Evolutionary conservation across 35 echinoderm and acorn worm genomes (phyloP).

Genomic region (Lytechinus variegatus): DNA sequence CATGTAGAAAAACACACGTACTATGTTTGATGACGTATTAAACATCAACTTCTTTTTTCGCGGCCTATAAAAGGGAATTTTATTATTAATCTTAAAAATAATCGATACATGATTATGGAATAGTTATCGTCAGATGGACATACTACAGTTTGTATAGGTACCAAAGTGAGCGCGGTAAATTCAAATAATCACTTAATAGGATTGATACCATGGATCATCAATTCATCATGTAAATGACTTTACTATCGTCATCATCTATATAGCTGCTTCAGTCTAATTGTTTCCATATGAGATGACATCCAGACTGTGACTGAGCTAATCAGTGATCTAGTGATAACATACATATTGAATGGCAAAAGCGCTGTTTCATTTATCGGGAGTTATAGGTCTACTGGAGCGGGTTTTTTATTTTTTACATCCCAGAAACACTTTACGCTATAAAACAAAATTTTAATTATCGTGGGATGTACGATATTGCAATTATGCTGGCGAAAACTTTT

Average conservation of each 20-base stretch:
- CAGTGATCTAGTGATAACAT: neutral
- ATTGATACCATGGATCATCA: neutral
- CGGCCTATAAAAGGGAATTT: neutral
- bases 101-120: neutral
- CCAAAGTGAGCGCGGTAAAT: neutral
- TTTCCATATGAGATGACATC: neutral
- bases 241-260: neutral
- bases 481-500: neutral
- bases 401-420: neutral
- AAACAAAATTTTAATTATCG: neutral
- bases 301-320: neutral
- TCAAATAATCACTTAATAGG: neutral
- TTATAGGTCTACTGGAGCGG: neutral
- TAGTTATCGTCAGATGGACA: neutral
- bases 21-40: neutral
- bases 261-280: neutral
- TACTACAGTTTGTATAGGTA: neutral
- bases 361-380: neutral
- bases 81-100: neutral
- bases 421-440: neutral
- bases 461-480: neutral
- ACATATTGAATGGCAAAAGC: neutral
- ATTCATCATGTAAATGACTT: neutral
- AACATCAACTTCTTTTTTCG: neutral
- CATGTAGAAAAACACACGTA: neutral